Conservation (phyloP, 1,140 invertebrate genomes). For the Anastrepha obliqua region DNA sequence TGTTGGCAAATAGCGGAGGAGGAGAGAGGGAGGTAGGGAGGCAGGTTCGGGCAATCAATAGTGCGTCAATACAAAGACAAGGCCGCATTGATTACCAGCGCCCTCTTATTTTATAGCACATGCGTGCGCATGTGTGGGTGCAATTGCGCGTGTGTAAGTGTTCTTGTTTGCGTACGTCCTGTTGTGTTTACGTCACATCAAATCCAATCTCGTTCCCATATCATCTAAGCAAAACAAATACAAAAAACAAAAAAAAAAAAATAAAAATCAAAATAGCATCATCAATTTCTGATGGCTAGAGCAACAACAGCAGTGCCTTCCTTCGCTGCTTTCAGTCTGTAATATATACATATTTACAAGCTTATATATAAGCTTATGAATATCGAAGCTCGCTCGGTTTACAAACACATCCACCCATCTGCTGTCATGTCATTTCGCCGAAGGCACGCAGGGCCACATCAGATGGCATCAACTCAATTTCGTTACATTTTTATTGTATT, state of each 20-base stretch:
- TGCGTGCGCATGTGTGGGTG: not conserved
- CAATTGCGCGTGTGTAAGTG: too few relatives aligned
- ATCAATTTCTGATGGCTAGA: not conserved
- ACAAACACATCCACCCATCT: not conserved
- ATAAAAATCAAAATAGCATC: not conserved
- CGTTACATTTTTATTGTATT: not conserved
- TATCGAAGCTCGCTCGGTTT: too few relatives aligned
- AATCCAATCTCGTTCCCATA: not conserved
- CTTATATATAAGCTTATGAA: too few relatives aligned
- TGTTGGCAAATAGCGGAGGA: not conserved
- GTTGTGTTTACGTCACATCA: slow-evolving; percentile 30
- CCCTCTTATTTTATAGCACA: not conserved
- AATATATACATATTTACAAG: not conserved
- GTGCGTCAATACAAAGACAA: slow-evolving; percentile 3
- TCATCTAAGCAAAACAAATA: not conserved
- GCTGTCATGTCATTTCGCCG: not conserved
- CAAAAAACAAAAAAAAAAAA: not conserved
- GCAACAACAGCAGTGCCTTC: not conserved
- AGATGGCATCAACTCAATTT: slow-evolving; percentile 17
- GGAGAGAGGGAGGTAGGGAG: too few relatives aligned
- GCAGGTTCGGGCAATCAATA: not conserved
- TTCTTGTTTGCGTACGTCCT: not conserved
- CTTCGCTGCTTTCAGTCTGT: not conserved
- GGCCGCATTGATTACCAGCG: not conserved
- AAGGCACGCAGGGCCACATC: not conserved